Evolutionary conservation across 1,140 invertebrate species (phyloP), one percentile per base, ranked within the genome.

Genomic region (Magallana gigas): DNA sequence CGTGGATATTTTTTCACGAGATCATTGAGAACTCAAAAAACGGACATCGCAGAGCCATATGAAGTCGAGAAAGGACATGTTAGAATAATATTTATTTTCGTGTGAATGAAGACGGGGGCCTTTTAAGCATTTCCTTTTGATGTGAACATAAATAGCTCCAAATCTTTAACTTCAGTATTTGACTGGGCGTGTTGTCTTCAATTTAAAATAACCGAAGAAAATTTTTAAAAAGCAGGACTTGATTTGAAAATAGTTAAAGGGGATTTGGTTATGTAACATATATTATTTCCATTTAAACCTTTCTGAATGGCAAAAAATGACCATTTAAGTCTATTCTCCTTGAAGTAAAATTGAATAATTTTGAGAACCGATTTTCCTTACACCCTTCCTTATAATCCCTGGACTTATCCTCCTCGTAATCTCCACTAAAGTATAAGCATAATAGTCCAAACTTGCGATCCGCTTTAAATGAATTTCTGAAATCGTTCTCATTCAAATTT

Each of bases 321-420:
- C 18, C 64, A 23, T 71, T 23, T 7, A 71, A 71, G 18, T 23
- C 18, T n/a, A n/a, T 23, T 18, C 18, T 71, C 11, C 1, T 11
- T 71, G 64, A 7, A 11, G 64, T 29, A 71, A 71, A 23, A 68
- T 71, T 23, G 8, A 71, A 71, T 23, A 71, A 23, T 23, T 23
- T 71, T 23, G 4, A 71, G 64, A 71, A 71, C 16, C 64, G 64
- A 71, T 71, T 71, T 71, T 71, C 64, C 18, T 71, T 29, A 62
- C 9, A 71, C 18, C 64, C 16, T 71, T 71, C 64, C 64, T 71
- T 18, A 8, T 71, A 18, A 71, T 23, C 64, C 64, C 0, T 1
- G n/a, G n/a, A 29, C n/a, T n/a, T 23, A 18, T 18, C 64, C 64
- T 71, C 23, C 7, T 0, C 16, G 29, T 71, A 71, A 71, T 71